Conservation (phyloP, 2,113 vertebrate genomes). For the Nothobranchius kuhntae region DNA sequence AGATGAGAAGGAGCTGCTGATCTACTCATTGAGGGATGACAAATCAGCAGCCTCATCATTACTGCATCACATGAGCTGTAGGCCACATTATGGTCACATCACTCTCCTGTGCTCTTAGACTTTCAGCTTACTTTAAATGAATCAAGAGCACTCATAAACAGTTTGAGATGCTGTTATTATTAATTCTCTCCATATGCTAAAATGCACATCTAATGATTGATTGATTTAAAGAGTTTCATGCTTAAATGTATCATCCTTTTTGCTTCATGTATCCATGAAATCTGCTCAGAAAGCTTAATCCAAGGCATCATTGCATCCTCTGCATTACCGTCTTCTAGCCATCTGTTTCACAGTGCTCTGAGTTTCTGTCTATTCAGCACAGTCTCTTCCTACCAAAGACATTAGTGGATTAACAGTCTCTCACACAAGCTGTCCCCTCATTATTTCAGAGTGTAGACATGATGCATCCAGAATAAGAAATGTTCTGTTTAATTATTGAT, state of each 20-base stretch:
- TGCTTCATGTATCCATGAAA: conserved; percentile 11
- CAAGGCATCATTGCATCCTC: conserved; percentile 36
- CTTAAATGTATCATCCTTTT: conserved; percentile 27
- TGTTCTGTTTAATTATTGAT: conserved; percentile 7
- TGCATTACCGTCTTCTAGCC: conserved; percentile 45
- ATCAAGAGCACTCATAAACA: neutral
- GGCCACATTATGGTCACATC: conserved; percentile 13
- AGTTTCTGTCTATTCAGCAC: conserved; percentile 66
- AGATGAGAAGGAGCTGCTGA: conserved; percentile 32
- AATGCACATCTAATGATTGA: neutral
- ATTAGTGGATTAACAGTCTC: conserved; percentile 65
- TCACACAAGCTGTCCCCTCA: conserved; percentile 55
- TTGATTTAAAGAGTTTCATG: conserved; percentile 4
- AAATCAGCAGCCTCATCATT: neutral
- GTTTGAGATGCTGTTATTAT: neutral
- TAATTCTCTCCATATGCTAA: neutral
- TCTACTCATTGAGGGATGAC: conserved; percentile 17
- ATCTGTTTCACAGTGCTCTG: conserved; percentile 53
- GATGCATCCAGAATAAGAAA: conserved; percentile 27
- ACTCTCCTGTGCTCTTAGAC: neutral
- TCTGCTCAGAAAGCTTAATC: conserved; percentile 40
- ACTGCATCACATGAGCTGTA: conserved; percentile 48
- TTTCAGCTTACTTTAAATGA: neutral
- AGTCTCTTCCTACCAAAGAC: conserved; percentile 48
- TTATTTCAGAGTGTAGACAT: conserved; percentile 65